A percentile compares a stretch with the other conserved stretches of the same genome.
phyloP scores from a whole-genome alignment of 2,888 invertebrate species.

The Pemphredon lugubris region DNA sequence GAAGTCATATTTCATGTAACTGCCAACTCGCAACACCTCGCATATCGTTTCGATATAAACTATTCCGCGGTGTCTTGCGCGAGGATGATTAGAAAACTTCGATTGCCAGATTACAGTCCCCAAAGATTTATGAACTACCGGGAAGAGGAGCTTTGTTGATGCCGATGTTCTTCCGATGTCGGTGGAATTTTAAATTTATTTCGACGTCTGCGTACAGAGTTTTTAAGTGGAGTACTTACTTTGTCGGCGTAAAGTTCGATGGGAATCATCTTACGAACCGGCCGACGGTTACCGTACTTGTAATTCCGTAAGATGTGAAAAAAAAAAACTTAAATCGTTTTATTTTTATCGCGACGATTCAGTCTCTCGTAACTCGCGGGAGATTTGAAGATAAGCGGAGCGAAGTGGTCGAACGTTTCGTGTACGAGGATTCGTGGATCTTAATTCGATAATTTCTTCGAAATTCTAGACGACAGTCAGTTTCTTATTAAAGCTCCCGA shows the following conservation, averaged over 20 bases:
- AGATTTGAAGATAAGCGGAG: too few species aligned
- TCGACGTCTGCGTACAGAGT: conserved; percentile 7
- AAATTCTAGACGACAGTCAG: too few species aligned
- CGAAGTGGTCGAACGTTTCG: too few species aligned
- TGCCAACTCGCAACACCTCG: conserved; percentile 58
- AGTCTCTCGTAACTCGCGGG: too few species aligned
- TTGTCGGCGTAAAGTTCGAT: background rate
- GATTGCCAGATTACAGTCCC: conserved; percentile 69
- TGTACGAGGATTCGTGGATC: too few species aligned
- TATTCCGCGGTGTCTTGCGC: conserved; percentile 56
- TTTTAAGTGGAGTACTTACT: conserved; percentile 14
- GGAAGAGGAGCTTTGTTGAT: conserved; percentile 44
- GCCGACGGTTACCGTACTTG: too few species aligned
- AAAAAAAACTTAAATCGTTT: too few species aligned
- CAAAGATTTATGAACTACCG: conserved; percentile 62
- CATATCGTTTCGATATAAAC: conserved; percentile 64
- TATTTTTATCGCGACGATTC: too few species aligned
- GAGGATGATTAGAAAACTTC: conserved; percentile 70
- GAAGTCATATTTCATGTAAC: conserved; percentile 64
- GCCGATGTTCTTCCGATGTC: conserved; percentile 38
- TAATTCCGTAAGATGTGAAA: too few species aligned
- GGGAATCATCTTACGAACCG: too few species aligned
- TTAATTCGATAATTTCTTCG: too few species aligned
- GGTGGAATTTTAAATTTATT: conserved; percentile 30
- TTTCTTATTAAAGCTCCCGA: too few species aligned